Evolutionary conservation across 2,888 invertebrate species (phyloP).

Genomic region (Gerris lacustris): DNA sequence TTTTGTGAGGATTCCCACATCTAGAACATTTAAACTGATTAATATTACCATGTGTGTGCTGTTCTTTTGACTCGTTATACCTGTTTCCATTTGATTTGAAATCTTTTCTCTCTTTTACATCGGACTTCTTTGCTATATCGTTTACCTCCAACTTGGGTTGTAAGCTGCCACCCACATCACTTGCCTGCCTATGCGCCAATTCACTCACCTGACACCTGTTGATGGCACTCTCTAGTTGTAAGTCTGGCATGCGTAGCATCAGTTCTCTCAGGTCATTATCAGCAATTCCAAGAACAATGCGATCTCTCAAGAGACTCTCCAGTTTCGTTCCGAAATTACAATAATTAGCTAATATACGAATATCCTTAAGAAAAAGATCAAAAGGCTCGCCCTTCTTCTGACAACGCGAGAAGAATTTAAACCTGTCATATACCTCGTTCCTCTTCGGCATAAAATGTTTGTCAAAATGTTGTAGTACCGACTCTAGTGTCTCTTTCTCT

Average conservation of each 20-base stretch:
- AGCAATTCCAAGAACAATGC: slow-evolving; percentile 30
- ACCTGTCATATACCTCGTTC: slow-evolving; percentile 12
- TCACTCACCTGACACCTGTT: slow-evolving; percentile 28
- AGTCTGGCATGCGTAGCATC: slow-evolving; percentile 26
- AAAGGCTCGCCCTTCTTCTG: slow-evolving; percentile 31
- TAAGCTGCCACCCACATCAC: slow-evolving; percentile 22
- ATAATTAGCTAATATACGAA: slow-evolving; percentile 29
- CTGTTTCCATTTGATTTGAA: neutral
- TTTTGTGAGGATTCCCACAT: neutral
- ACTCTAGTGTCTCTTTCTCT: neutral
- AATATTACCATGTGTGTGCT: neutral
- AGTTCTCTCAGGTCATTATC: slow-evolving; percentile 27
- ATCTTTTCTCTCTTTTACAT: neutral
- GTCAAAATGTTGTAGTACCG: slow-evolving; percentile 15
- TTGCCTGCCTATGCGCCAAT: slow-evolving; percentile 25
- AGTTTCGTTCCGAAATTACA: slow-evolving; percentile 29
- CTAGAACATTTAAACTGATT: neutral
- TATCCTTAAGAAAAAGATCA: slow-evolving; percentile 31
- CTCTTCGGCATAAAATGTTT: slow-evolving; percentile 5
- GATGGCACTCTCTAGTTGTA: slow-evolving; percentile 27
- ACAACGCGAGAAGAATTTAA: slow-evolving; percentile 1
- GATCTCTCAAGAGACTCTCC: slow-evolving; percentile 30
- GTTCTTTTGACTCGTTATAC: neutral
- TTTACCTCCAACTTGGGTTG: neutral
- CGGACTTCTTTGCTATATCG: neutral